These are phyloP conservation scores for Sinocyclocheilus anshuiensis DNA, from an alignment of 2,113 vertebrate genomes.

Conservation along the genomic window DNA sequence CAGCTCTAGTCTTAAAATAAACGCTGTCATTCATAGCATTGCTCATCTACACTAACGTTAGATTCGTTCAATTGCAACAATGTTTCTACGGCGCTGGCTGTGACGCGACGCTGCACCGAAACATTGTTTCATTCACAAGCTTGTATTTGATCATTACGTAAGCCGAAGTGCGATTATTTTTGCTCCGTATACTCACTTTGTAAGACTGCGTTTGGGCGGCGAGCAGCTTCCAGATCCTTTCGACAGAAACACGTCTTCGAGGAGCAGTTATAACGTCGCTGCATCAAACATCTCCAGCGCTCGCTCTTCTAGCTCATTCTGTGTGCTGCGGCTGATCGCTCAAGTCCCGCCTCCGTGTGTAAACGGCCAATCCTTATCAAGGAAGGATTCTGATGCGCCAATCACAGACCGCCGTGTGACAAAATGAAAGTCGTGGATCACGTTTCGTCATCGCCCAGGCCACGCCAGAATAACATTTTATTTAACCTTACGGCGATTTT, in stretches of 20 bases:
- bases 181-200: conserved; percentile 1
- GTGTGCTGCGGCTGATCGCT: conserved; percentile 42
- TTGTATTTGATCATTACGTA: background rate
- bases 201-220: background rate
- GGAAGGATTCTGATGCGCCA: conserved; percentile 44
- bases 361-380: background rate
- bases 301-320: conserved; percentile 62
- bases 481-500: too few relatives aligned
- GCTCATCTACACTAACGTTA: background rate
- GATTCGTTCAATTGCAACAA: background rate
- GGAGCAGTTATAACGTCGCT: background rate
- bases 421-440: conserved; percentile 9
- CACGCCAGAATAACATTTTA: background rate
- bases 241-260: background rate
- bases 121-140: background rate
- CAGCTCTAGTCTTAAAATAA: background rate
- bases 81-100: background rate
- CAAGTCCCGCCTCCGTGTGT: conserved; percentile 29
- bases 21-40: background rate
- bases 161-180: background rate
- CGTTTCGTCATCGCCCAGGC: conserved; percentile 13
- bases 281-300: background rate
- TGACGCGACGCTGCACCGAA: background rate
- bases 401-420: conserved; percentile 48
- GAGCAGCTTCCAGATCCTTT: background rate